A percentile compares a stretch with the other conserved stretches of the same genome.
Conservation (phyloP, 2,113 vertebrate genomes). For the Saccopteryx bilineata region DNA sequence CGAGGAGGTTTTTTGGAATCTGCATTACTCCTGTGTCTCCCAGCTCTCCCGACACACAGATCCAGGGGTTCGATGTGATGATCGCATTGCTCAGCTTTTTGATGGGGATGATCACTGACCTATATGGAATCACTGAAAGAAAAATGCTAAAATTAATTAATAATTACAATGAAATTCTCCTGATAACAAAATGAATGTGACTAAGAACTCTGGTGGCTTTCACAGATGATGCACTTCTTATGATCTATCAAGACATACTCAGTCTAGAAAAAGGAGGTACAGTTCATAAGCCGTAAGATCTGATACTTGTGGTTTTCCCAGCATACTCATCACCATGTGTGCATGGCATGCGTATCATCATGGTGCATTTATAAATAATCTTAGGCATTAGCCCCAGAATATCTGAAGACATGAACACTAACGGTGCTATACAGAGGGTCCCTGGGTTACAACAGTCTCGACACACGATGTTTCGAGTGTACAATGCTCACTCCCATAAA, state of each 20-base stretch:
- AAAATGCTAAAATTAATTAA: neutral
- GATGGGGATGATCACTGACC: constrained; percentile 96
- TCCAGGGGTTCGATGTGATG: constrained; percentile 97
- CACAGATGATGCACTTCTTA: neutral
- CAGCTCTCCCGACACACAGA: constrained; percentile 97
- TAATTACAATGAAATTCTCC: neutral
- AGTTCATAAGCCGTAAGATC: neutral
- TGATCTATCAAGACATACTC: neutral
- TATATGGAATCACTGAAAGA: constrained; percentile 94
- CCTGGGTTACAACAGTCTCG: too few species aligned
- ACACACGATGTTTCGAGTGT: too few species aligned
- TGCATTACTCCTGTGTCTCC: constrained; percentile 96
- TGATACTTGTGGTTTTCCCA: neutral
- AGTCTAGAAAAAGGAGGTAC: neutral
- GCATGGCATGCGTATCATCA: neutral
- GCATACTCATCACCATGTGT: neutral
- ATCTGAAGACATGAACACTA: neutral
- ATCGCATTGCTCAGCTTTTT: constrained; percentile 98
- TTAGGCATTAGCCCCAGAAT: neutral
- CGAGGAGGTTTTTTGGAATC: constrained; percentile 96
- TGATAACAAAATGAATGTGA: neutral
- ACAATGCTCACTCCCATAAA: too few species aligned
- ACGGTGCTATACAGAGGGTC: neutral
- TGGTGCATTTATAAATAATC: neutral
- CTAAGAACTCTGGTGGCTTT: constrained; percentile 18